phyloP scores from a whole-genome alignment of 2,113 vertebrate species.

The Phaetusa simplex region DNA sequence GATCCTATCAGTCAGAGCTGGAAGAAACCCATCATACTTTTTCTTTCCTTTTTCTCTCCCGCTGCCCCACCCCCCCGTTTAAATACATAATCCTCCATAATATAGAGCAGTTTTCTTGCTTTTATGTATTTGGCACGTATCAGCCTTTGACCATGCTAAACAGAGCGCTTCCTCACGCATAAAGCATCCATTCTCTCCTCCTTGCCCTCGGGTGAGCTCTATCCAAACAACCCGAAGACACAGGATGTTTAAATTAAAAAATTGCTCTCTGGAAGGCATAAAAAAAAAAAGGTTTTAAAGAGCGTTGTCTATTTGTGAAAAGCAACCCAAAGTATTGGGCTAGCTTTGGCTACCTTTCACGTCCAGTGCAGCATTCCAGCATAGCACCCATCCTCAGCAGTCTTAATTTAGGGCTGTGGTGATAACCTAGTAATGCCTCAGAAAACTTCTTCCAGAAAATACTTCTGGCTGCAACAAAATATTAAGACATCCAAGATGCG shows the following conservation, averaged over 20 bases:
- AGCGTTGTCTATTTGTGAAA: background rate
- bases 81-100: background rate
- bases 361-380: background rate
- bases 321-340: background rate
- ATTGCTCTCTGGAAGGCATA: background rate
- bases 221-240: background rate
- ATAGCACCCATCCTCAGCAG: background rate
- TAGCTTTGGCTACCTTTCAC: background rate
- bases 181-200: background rate
- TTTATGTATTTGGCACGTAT: background rate
- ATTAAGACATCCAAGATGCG: background rate
- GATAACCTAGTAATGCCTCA: background rate
- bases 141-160: background rate
- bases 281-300: background rate
- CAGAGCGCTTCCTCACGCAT: background rate
- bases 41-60: background rate
- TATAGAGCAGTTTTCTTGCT: background rate
- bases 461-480: background rate
- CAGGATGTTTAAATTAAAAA: background rate
- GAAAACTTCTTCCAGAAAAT: background rate
- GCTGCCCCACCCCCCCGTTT: fast-evolving
- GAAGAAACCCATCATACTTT: background rate
- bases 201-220: background rate
- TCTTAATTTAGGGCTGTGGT: background rate
- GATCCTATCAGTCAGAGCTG: background rate